These are phyloP conservation scores for Xylophagus ater DNA, from an alignment of 2,888 invertebrate species.

Conservation along the genomic window DNA sequence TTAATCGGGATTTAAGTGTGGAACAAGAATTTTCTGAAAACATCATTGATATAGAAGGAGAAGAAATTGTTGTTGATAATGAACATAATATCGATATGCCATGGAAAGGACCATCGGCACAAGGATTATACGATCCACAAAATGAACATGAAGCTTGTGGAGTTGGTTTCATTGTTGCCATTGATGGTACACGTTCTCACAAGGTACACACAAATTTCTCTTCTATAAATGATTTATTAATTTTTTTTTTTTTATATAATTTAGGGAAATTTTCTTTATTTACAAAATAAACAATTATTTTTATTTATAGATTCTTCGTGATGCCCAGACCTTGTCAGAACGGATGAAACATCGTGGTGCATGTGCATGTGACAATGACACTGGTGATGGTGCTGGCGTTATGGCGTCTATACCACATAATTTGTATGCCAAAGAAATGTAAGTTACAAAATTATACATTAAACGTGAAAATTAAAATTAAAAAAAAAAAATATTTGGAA, in stretches of 20 bases:
- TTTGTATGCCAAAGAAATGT: constrained; percentile 74
- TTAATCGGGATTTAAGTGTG: constrained; percentile 14
- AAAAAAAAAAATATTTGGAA: too few relatives aligned
- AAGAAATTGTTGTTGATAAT: constrained; percentile 3
- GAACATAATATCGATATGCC: constrained; percentile 40
- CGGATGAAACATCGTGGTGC: constrained; percentile 99
- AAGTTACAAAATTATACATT: constrained; percentile 50
- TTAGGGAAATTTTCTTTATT: too few relatives aligned
- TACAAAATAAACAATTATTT: too few relatives aligned
- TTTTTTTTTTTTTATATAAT: constrained; percentile 23
- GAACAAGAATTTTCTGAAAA: constrained; percentile 1
- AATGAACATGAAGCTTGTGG: constrained; percentile 97
- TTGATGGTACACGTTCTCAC: constrained; percentile 87
- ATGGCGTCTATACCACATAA: constrained; percentile 93
- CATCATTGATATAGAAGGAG: background rate
- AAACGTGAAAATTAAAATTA: too few relatives aligned
- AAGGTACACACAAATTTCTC: constrained; percentile 47
- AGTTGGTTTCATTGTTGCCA: constrained; percentile 97
- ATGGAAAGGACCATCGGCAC: constrained; percentile 74
- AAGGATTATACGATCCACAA: constrained; percentile 92
- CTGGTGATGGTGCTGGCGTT: constrained; percentile 97
- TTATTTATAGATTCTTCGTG: constrained; percentile 87
- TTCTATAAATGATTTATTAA: constrained; percentile 2
- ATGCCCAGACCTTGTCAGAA: constrained; percentile 88
- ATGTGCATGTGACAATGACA: constrained; percentile 98